Conservation (phyloP, 1,140 invertebrate genomes). For the Drosophila auraria region DNA sequence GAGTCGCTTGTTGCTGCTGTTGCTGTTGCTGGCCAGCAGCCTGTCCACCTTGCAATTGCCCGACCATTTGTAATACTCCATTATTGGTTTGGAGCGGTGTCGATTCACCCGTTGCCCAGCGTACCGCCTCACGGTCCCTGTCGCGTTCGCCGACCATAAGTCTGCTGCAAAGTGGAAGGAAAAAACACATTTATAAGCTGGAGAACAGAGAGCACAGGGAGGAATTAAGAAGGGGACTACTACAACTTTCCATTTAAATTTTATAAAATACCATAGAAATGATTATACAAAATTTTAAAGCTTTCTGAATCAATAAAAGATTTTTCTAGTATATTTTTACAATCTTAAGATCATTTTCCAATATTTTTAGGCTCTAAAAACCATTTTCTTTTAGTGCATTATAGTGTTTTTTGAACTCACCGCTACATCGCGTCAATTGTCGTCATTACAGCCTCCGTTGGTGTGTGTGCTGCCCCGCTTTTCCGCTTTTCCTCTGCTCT, state of each 20-base stretch:
- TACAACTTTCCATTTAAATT: not conserved
- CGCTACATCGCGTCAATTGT: constrained; percentile 85
- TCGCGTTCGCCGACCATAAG: constrained; percentile 87
- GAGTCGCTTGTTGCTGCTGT: constrained; percentile 68
- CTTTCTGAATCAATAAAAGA: not conserved
- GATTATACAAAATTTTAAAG: too few relatives aligned
- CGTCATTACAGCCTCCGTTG: constrained; percentile 77
- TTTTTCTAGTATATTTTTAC: not conserved
- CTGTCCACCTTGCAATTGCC: constrained; percentile 85
- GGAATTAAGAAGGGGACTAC: not conserved
- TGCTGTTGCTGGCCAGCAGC: constrained; percentile 84
- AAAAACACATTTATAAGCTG: not conserved
- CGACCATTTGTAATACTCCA: constrained; percentile 85
- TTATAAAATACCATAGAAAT: not conserved
- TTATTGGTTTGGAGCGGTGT: constrained; percentile 87
- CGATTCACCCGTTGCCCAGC: constrained; percentile 87
- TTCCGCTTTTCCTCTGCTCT: constrained; percentile 4
- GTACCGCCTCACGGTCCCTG: constrained; percentile 89
- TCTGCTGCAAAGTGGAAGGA: constrained; percentile 63
- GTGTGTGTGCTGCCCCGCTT: constrained; percentile 13
- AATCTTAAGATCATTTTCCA: not conserved
- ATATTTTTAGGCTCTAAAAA: not conserved
- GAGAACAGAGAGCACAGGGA: not conserved
- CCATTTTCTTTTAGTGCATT: not conserved
- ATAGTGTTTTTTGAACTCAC: constrained; percentile 54